A percentile compares a stretch with the other conserved stretches of the same genome.
Evolutionary conservation across 2,113 vertebrate species (phyloP).

Genomic region (Platysternon megacephalum): DNA sequence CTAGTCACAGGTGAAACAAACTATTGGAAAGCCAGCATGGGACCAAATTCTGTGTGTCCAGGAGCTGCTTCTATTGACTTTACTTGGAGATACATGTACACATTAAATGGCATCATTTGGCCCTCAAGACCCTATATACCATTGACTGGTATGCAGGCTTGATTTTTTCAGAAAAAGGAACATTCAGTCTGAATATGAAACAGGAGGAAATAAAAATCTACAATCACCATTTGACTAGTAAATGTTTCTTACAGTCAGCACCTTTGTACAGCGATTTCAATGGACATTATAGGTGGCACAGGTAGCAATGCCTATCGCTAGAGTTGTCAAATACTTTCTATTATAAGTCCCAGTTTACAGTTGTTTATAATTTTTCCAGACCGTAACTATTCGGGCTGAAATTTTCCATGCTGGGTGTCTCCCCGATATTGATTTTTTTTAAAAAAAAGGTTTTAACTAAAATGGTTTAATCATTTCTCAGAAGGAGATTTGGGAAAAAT

Average conservation of each 20-base stretch:
- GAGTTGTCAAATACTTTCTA: not conserved
- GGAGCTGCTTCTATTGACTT: not conserved
- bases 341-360: not conserved
- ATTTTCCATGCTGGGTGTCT: not conserved
- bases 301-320: not conserved
- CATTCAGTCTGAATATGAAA: not conserved
- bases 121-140: not conserved
- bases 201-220: not conserved
- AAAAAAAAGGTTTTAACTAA: not conserved
- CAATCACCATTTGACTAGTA: not conserved
- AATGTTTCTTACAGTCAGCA: not conserved
- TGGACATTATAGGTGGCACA: accelerated
- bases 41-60: accelerated
- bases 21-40: not conserved
- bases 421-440: not conserved
- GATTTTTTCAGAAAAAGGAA: not conserved
- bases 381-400: not conserved
- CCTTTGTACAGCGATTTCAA: not conserved
- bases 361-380: not conserved
- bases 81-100: accelerated
- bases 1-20: not conserved
- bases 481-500: not conserved
- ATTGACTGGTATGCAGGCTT: not conserved
- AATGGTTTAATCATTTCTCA: not conserved
- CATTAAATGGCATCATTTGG: not conserved